These are phyloP conservation scores for Hipparchia sbordonii DNA, from an alignment of 2,888 invertebrate species.

Conservation along the genomic window DNA sequence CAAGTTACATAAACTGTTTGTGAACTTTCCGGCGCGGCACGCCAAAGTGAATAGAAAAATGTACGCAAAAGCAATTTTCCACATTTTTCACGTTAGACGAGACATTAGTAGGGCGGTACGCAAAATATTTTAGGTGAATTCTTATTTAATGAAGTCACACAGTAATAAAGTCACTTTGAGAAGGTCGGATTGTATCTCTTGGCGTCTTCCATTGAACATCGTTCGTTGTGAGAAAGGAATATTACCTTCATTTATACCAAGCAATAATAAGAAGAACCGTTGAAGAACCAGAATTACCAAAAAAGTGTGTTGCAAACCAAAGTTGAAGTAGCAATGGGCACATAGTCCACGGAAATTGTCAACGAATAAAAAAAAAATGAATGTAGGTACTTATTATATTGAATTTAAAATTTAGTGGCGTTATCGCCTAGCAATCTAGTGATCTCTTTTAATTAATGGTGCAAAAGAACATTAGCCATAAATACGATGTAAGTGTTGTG, in stretches of 20 bases:
- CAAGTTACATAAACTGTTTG: slow-evolving; percentile 12
- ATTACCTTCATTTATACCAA: slow-evolving; percentile 42
- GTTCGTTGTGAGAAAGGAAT: slow-evolving; percentile 50
- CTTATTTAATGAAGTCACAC: slow-evolving; percentile 32
- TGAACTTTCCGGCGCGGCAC: slow-evolving; percentile 21
- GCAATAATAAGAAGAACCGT: slow-evolving; percentile 23
- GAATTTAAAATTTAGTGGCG: too few species aligned
- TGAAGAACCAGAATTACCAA: too few species aligned
- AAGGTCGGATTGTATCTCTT: slow-evolving; percentile 43
- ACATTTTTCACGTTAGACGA: slow-evolving; percentile 34
- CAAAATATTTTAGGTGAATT: slow-evolving; percentile 25
- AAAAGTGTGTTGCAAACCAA: too few species aligned
- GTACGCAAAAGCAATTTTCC: slow-evolving; percentile 35
- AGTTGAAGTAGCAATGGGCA: too few species aligned
- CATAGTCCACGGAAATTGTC: too few species aligned
- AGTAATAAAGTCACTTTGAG: slow-evolving; percentile 30
- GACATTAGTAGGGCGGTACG: slow-evolving; percentile 26
- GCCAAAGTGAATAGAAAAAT: slow-evolving; percentile 28
- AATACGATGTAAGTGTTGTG: too few species aligned
- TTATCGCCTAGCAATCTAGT: too few species aligned
- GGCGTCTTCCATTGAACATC: slow-evolving; percentile 47
- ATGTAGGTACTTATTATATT: too few species aligned
- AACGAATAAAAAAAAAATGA: too few species aligned
- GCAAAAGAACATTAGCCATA: too few species aligned
- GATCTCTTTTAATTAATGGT: too few species aligned